Evolutionary conservation across 2,113 vertebrate species (phyloP).

Genomic region (Melanotaenia duboulayi): DNA sequence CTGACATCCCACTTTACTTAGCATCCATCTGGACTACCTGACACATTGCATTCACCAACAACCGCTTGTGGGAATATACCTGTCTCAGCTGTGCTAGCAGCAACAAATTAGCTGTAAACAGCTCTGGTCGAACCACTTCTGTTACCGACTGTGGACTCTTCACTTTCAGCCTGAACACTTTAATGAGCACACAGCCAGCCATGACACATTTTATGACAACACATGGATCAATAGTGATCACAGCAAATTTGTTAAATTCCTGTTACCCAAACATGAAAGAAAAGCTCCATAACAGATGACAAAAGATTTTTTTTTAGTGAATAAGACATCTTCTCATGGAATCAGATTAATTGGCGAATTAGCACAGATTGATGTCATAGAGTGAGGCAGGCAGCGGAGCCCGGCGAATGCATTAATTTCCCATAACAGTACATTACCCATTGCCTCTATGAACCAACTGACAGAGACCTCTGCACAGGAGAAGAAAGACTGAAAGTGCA

Average conservation of each 20-base stretch:
- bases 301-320: conserved; percentile 20
- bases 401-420: conserved; percentile 54
- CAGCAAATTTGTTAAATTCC: conserved; percentile 4
- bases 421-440: conserved; percentile 60
- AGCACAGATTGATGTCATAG: conserved; percentile 50
- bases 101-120: conserved; percentile 38
- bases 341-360: conserved; percentile 73
- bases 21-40: conserved; percentile 51
- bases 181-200: conserved; percentile 21
- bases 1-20: conserved; percentile 16
- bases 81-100: conserved; percentile 21
- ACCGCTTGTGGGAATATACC: conserved; percentile 13
- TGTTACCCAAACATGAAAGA: neutral
- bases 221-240: conserved; percentile 14
- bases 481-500: conserved; percentile 28
- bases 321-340: conserved; percentile 60
- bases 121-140: neutral
- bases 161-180: conserved; percentile 8
- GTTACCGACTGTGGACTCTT: conserved; percentile 15
- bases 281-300: neutral
- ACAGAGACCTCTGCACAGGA: conserved; percentile 30
- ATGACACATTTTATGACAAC: neutral
- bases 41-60: conserved; percentile 36
- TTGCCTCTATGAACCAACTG: conserved; percentile 27
- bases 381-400: conserved; percentile 39